Percentiles rank a stretch among this genome's conserved stretches.
Evolutionary conservation across 1,140 invertebrate species (phyloP).

Genomic region (Conus ventricosus): DNA sequence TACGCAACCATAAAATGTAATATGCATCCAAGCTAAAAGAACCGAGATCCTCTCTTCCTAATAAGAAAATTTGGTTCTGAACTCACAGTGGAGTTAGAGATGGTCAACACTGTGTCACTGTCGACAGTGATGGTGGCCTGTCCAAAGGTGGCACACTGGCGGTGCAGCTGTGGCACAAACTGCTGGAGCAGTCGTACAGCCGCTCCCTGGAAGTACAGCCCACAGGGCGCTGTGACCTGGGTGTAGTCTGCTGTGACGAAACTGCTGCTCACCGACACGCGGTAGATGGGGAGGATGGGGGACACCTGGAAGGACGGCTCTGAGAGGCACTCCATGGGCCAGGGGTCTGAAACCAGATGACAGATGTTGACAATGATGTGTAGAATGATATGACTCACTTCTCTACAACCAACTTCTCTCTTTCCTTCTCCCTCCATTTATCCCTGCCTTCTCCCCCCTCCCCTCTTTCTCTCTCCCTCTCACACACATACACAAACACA

Average conservation of each 20-base stretch:
- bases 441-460: background rate
- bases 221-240: constrained; percentile 6
- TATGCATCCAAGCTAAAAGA: too few relatives aligned
- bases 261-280: constrained; percentile 14
- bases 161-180: constrained; percentile 21
- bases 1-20: too few relatives aligned
- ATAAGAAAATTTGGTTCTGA: background rate
- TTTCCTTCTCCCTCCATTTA: background rate
- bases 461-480: background rate
- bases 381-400: background rate
- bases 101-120: background rate
- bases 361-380: background rate
- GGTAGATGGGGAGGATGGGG: constrained; percentile 10
- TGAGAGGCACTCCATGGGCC: constrained; percentile 39
- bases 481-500: background rate
- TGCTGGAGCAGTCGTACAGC: background rate
- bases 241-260: background rate
- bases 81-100: background rate
- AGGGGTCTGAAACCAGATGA: constrained; percentile 31
- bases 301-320: background rate
- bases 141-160: background rate
- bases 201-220: constrained; percentile 26
- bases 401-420: background rate
- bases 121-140: background rate
- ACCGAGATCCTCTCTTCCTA: too few relatives aligned